Evolutionary conservation across 1,140 invertebrate genomes (phyloP).

Genomic region (Drosophila melanica): DNA sequence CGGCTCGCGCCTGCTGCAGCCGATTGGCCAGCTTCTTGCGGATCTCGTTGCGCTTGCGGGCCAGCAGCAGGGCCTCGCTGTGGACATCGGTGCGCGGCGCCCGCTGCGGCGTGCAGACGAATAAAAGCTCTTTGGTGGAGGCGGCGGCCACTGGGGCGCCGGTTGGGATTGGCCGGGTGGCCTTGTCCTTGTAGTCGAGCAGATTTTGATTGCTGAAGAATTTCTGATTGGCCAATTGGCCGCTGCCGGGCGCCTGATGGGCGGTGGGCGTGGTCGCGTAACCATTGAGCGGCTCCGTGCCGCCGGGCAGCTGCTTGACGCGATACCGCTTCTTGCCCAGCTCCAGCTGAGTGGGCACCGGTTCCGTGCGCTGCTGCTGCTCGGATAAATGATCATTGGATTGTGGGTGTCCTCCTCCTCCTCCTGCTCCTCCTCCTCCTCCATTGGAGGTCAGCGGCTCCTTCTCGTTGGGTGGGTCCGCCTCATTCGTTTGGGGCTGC

Average conservation of each 20-base stretch:
- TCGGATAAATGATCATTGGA: too few relatives aligned
- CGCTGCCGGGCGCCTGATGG: constrained; percentile 57
- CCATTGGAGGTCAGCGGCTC: constrained; percentile 29
- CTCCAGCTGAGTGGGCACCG: constrained; percentile 69
- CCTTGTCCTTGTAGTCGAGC: constrained; percentile 68
- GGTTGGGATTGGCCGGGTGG: not conserved
- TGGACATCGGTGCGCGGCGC: constrained; percentile 59
- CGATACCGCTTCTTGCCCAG: constrained; percentile 74
- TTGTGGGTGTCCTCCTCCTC: too few relatives aligned
- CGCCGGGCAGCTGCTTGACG: constrained; percentile 67
- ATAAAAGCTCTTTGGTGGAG: constrained; percentile 80
- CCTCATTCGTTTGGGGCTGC: constrained; percentile 59
- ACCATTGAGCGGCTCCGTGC: constrained; percentile 72
- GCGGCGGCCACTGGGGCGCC: constrained; percentile 63
- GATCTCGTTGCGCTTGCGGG: constrained; percentile 77
- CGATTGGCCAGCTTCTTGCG: constrained; percentile 66
- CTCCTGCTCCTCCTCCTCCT: too few relatives aligned
- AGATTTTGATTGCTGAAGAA: constrained; percentile 83
- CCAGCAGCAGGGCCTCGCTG: constrained; percentile 69
- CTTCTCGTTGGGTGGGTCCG: constrained; percentile 45
- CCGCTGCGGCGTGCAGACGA: constrained; percentile 80
- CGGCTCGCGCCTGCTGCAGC: constrained; percentile 59
- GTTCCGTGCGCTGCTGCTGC: constrained; percentile 45
- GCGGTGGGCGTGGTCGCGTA: constrained; percentile 79
- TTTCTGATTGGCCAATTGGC: constrained; percentile 68